Conservation (phyloP, 2,888 invertebrate species). For the Acleris laterana region DNA sequence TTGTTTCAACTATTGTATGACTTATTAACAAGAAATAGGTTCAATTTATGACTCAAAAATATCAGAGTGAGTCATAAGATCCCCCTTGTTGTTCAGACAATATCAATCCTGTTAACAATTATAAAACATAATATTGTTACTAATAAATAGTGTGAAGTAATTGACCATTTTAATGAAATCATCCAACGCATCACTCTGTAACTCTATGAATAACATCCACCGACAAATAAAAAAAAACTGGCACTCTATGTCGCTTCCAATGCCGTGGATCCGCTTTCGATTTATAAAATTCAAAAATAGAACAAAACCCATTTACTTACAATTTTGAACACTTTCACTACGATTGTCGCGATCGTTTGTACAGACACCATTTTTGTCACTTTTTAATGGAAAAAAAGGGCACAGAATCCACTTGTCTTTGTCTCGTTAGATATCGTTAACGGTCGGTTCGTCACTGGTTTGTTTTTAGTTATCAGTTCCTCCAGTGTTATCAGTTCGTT, state of each 20-base stretch:
- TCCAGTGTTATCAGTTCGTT: constrained; percentile 66
- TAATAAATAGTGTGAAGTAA: background rate
- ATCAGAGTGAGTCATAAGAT: constrained; percentile 6
- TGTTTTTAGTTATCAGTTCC: constrained; percentile 64
- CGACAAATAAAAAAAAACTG: constrained; percentile 2
- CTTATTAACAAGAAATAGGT: constrained; percentile 3
- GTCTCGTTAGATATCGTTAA: constrained; percentile 67
- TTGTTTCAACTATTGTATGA: background rate
- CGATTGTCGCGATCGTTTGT: constrained; percentile 91
- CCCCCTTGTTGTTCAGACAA: constrained; percentile 15
- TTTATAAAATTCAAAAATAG: constrained; percentile 19
- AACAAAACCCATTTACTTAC: constrained; percentile 81
- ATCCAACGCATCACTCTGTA: background rate
- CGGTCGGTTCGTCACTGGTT: constrained; percentile 66
- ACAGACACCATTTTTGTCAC: constrained; percentile 88
- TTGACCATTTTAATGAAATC: background rate
- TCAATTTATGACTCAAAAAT: constrained; percentile 17
- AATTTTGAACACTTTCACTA: constrained; percentile 92
- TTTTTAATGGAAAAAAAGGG: constrained; percentile 42
- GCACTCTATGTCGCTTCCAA: constrained; percentile 12
- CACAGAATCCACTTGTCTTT: constrained; percentile 49
- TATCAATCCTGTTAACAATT: background rate
- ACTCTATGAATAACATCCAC: background rate
- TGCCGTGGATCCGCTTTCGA: constrained; percentile 25
- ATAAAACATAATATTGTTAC: background rate